phyloP scores from a whole-genome alignment of 2,888 invertebrate species.

The Noctuana brunneofusca region DNA sequence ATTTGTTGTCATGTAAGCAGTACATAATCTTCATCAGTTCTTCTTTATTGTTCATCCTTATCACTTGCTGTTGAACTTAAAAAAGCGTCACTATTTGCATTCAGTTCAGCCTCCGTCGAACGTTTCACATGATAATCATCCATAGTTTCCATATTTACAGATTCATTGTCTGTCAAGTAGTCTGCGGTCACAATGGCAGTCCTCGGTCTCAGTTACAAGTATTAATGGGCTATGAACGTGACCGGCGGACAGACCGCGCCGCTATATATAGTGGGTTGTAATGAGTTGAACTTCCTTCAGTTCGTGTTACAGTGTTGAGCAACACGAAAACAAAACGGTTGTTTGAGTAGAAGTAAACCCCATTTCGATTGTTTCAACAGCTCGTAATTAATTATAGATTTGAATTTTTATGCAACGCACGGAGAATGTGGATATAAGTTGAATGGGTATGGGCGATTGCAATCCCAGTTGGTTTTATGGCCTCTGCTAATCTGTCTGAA shows the following conservation, averaged over 20 bases:
- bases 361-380: constrained; percentile 12
- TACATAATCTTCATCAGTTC: too few relatives aligned
- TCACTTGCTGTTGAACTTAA: neutral
- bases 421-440: neutral
- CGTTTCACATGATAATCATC: constrained; percentile 2
- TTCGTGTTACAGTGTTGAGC: constrained; percentile 13
- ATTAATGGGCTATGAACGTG: constrained; percentile 16
- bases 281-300: constrained; percentile 13
- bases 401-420: neutral
- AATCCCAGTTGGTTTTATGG: too few relatives aligned
- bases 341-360: constrained; percentile 13
- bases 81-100: neutral
- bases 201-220: constrained; percentile 10
- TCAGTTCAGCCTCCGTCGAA: neutral
- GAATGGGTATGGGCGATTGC: neutral
- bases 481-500: too few relatives aligned
- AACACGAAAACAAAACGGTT: constrained; percentile 10
- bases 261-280: constrained; percentile 17
- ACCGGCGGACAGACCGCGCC: constrained; percentile 7
- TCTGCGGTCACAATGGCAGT: neutral
- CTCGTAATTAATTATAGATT: constrained; percentile 10
- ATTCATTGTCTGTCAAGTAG: constrained; percentile 14
- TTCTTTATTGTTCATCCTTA: neutral
- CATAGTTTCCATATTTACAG: constrained; percentile 14
- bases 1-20: too few relatives aligned